phyloP scores from a whole-genome alignment of 2,113 vertebrate genomes.

The Sturnus vulgaris region DNA sequence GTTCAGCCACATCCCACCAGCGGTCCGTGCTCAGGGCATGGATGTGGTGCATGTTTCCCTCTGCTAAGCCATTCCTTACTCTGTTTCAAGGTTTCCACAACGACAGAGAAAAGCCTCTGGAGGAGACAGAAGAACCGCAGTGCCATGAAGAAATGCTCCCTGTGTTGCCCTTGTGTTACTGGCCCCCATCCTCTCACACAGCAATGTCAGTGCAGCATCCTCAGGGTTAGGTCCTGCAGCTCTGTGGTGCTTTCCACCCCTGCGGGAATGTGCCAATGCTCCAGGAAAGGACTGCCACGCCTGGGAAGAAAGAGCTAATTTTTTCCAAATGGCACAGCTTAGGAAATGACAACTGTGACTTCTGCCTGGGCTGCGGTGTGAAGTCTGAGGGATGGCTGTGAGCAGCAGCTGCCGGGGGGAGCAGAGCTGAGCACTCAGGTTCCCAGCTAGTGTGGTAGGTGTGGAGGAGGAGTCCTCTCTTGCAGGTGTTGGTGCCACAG shows the following conservation, averaged over 20 bases:
- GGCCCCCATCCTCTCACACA: not conserved
- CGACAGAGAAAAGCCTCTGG: not conserved
- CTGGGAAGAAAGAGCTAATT: not conserved
- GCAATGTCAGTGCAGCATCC: not conserved
- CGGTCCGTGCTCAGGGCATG: accelerated
- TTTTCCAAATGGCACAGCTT: conserved; percentile 9
- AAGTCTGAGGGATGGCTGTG: conserved; percentile 7
- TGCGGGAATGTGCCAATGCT: accelerated
- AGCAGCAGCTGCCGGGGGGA: conserved; percentile 31
- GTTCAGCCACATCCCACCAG: not conserved
- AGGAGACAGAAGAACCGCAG: not conserved
- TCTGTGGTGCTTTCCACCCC: not conserved
- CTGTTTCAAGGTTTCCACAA: accelerated
- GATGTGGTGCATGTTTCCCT: accelerated
- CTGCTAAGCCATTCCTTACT: not conserved
- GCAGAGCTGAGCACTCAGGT: not conserved
- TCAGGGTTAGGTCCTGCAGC: not conserved
- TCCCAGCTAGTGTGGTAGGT: not conserved
- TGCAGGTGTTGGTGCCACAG: not conserved
- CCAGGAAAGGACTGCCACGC: accelerated
- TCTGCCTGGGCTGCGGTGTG: not conserved
- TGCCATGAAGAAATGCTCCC: not conserved
- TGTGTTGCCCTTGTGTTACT: accelerated
- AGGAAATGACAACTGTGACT: conserved; percentile 24
- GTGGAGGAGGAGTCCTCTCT: not conserved